These are phyloP conservation scores for Enteromius viviparus DNA, from an alignment of 2,797 vertebrate species.

Conservation along the genomic window DNA sequence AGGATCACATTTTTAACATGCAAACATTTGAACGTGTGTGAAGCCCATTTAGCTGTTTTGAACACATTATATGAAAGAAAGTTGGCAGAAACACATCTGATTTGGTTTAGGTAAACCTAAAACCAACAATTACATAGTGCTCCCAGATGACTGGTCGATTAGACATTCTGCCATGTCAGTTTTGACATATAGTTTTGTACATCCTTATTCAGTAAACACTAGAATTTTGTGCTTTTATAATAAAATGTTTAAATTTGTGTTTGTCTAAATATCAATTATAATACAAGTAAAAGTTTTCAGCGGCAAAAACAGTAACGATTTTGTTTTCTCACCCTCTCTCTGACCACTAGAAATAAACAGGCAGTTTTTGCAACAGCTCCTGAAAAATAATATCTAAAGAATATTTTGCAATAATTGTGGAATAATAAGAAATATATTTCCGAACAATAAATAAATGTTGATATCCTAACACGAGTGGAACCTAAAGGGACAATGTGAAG, in stretches of 20 bases:
- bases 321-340: constrained; percentile 2
- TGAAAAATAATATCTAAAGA: background rate
- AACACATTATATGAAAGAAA: background rate
- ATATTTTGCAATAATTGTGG: background rate
- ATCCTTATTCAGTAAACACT: constrained; percentile 7
- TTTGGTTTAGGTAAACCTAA: background rate
- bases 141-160: background rate
- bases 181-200: background rate
- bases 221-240: background rate
- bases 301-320: background rate
- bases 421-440: background rate
- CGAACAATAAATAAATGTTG: background rate
- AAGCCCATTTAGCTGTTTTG: background rate
- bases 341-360: background rate
- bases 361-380: background rate
- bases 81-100: background rate
- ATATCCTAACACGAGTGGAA: background rate
- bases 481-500: too few species aligned
- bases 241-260: background rate
- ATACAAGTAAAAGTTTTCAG: background rate
- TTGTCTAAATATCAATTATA: background rate
- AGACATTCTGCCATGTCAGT: background rate
- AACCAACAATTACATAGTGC: background rate
- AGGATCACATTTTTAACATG: background rate
- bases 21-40: background rate